Evolutionary conservation across 2,113 vertebrate species (phyloP), one percentile per base, ranked within the genome.

Genomic region (Otis tarda): DNA sequence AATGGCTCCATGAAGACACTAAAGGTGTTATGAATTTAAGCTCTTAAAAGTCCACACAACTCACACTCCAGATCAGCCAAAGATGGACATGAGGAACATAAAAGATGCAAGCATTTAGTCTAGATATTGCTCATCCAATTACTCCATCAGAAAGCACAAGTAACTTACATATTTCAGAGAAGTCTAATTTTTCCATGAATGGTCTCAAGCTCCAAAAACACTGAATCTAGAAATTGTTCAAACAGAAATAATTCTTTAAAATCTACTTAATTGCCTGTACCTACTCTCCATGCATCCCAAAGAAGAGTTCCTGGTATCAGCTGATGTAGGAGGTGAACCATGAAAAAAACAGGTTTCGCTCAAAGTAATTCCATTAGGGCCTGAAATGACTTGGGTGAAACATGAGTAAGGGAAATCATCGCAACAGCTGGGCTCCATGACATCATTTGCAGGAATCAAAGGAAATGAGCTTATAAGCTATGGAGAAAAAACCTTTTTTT

Each of bases 391-490:
- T 98, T 98, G 92, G 93, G 94, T 97, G 97, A 98, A 98, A 98
- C 97, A 90, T 60, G 95, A 98, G 98, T 89, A 98, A 97, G 97
- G 96, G 95, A 98, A 98, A 97, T 97, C 96, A 95, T 95, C 4
- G 53, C 93, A 97, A 95, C 98, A 98, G 98, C 98, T 98, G 98
- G 97, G 96, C 89, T 97, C 97, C 85, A 95, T 98, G 98, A 98
- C 98, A 98, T 98, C 98, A 98, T 94, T 96, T 24, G 3, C 86
- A 97, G 90, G 90, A 97, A 97, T 97, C 96, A 98, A 97, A 97
- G 96, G 94, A 96, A 98, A 96, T 88, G 55, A 97, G 90, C 71
- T 97, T 97, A 79, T 92, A 89, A 96, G 93, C 97, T 96, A 97
- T 97, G 96, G 97, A 97, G 87, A 97, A 97, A 98, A 93, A 39